These are phyloP conservation scores for Verasper variegatus DNA, from an alignment of 2,113 vertebrate species.

Conservation along the genomic window DNA sequence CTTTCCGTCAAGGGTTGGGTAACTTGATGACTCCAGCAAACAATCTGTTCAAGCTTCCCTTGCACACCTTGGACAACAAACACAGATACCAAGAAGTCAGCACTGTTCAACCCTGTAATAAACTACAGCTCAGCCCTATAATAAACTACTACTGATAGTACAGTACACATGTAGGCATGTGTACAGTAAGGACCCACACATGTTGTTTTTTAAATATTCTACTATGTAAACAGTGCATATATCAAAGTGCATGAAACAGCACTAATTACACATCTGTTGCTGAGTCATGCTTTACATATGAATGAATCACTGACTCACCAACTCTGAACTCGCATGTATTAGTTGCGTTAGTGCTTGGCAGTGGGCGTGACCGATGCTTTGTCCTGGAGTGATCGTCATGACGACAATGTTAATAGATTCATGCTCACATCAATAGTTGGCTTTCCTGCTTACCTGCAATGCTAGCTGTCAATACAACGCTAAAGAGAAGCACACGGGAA, in stretches of 20 bases:
- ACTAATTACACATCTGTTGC: conserved; percentile 40
- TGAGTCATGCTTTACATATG: conserved; percentile 44
- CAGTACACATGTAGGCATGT: not conserved
- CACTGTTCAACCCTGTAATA: conserved; percentile 45
- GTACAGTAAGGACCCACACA: not conserved
- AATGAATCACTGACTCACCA: conserved; percentile 36
- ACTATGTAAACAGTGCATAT: conserved; percentile 31
- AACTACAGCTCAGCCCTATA: conserved; percentile 20
- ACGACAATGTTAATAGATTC: too few species aligned
- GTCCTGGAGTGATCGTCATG: too few species aligned
- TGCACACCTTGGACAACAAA: conserved; percentile 54
- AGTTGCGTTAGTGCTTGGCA: too few species aligned
- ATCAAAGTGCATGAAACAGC: conserved; percentile 23
- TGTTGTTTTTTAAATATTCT: not conserved
- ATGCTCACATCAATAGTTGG: too few species aligned
- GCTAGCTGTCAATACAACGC: too few species aligned
- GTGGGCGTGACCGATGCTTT: too few species aligned
- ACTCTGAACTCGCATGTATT: too few species aligned
- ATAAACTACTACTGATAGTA: conserved; percentile 32
- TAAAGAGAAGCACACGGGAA: too few species aligned
- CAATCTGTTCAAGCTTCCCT: conserved; percentile 46
- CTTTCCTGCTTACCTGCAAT: too few species aligned
- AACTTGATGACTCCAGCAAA: conserved; percentile 57
- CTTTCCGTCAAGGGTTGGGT: conserved; percentile 40
- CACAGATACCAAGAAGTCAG: conserved; percentile 27